Evolutionary conservation across 1,140 invertebrate species (phyloP), one percentile per base, ranked within the genome.

Genomic region (Listronotus bonariensis): DNA sequence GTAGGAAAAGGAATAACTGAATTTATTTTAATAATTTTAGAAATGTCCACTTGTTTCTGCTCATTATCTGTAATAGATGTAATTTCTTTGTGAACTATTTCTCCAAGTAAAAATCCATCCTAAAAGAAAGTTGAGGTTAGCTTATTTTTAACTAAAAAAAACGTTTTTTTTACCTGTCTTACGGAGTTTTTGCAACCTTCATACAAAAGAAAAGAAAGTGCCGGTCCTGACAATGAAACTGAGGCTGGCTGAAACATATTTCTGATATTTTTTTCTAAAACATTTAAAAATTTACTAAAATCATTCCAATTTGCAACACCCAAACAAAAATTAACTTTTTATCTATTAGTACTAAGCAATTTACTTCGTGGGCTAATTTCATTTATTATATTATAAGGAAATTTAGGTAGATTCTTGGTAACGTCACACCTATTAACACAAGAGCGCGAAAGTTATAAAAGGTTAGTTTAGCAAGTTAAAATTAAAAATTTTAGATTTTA

Each of bases 71-170:
- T 74, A 36, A 73, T 67, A 5, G 55, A 57, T 40, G 65, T 71
- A 12, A 62, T 68, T 66, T 74, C 69, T 20, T 65, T 71, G 12
- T 68, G 65, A 11, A 68, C 46, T 14, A 73, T 67, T 59, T 74
- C 71, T 18, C 72, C 72, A 11, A 74, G 38, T 12, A 74, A 64
- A 64, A 74, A 73, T 10, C 72, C 72, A 36, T 69, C 65, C 72
- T 74, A 61, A 3, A 48, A 67, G 67, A 64, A 51, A 53, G 7
- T 52, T 45, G 45, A 45, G 41, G 41, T 41, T 46, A 57, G 17
- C 57, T 43, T 17, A 32, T 36, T 12, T 60, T 14, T 32, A n/a
- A n/a, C 40, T 42, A 32, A 52, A 45, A 10, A 17, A 26, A 11
- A 18, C 6, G 26, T 49, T 51, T 45, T 55, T 38, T 14, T 53